phyloP scores from a whole-genome alignment of 1,140 invertebrate species.

The Nilaparvata lugens region DNA sequence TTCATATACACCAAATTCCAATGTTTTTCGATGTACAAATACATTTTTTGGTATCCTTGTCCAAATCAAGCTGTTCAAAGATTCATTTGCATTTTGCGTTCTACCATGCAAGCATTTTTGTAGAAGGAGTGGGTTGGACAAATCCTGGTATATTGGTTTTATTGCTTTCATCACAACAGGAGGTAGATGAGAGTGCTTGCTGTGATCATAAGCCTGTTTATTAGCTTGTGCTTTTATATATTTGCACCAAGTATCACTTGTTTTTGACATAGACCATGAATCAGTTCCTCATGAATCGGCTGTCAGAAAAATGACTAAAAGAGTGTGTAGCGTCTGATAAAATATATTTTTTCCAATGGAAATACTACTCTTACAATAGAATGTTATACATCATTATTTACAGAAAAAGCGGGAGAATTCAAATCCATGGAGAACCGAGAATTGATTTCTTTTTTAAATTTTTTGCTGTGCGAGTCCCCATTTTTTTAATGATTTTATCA shows the following conservation, averaged over 20 bases:
- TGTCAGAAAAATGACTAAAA: too few species aligned
- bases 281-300: constrained; percentile 7
- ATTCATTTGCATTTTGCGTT: constrained; percentile 25
- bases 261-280: constrained; percentile 24
- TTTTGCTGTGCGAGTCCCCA: too few species aligned
- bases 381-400: too few species aligned
- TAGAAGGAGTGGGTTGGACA: constrained; percentile 11
- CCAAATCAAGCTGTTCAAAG: constrained; percentile 25
- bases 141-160: constrained; percentile 20
- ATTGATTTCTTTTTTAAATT: too few species aligned
- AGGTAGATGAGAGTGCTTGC: constrained; percentile 3
- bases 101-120: constrained; percentile 19
- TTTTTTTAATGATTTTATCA: too few species aligned
- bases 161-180: constrained; percentile 14
- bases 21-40: constrained; percentile 18
- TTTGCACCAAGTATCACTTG: constrained; percentile 28
- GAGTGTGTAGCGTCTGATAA: too few species aligned
- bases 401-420: too few species aligned
- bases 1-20: constrained; percentile 21
- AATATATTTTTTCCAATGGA: too few species aligned
- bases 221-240: constrained; percentile 26
- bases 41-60: constrained; percentile 22
- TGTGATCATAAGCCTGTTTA: constrained; percentile 14
- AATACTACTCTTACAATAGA: too few species aligned
- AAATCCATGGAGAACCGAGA: too few species aligned